Evolutionary conservation across 1,140 invertebrate species (phyloP), one percentile per base, ranked within the genome.

Genomic region (Drosophila setifemur): DNA sequence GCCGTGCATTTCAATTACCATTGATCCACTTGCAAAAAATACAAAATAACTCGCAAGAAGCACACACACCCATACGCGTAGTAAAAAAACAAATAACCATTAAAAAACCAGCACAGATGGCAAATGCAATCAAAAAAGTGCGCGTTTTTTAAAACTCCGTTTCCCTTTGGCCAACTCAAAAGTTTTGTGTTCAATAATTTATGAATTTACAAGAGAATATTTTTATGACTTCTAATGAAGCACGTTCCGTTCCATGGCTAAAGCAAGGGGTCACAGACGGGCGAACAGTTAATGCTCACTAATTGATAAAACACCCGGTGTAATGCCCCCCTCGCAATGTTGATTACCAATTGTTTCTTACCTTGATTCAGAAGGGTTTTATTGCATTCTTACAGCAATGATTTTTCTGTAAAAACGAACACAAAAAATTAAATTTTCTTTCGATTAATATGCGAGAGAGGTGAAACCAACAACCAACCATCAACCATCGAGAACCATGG

Each of bases 1-100:
- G 58, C 53, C 50, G 49, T 45, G 76, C 66, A 81, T 81, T 82
- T 72, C 72, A 81, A 82, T 76, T 76, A 76, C 77, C 76, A 75
- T 60, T 54, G 58, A 58, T 79, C 60, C 53, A 73, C 68, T 73
- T 78, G 73, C 67, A 48, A 60, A 67, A 66, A 67, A n/a, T n/a
- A n/a, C n/a, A n/a, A 48, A 33, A 18, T 39, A 43, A 61, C 33
- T 31, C 19, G 5, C n/a, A 25, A 63, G 31, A 14, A 45, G 11
- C 28, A 50, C 18, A n/a, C n/a, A n/a, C n/a, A 28, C 8, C 29
- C 29, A n/a, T n/a, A 11, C 9, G 3, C 4, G 21, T 23, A 5
- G 2, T 5, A 43, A 39, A 3, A 35, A 28, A 5, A 26, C 35
- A 14, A 55, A 63, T 54, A 75, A 44, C 28, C 31, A 49, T 31